Base-by-base conservation (phyloP, 2,797 vertebrate species). In the Danio tinwini region DNA sequence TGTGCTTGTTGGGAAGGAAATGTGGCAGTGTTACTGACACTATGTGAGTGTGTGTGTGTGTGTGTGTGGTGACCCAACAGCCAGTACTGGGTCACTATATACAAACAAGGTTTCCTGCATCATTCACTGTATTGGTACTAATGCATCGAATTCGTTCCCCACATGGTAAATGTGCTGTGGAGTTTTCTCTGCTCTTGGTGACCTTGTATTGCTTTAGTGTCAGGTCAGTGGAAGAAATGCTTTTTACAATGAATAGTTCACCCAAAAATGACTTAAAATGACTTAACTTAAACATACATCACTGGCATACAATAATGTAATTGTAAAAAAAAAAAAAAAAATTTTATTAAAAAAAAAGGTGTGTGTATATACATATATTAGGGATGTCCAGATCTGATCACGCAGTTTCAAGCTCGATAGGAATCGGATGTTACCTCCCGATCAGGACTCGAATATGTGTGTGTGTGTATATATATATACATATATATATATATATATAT, bases 131-230 rank as follows among this genome's bases (percentile, higher is more conserved):
- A 47, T 62, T 16, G 37, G 55, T 56, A 14, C 17, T 49, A 52
- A 67, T 11, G 9, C 50, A 21, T 72, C 55, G 44, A 2, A 9
- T 70, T 76, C 81, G 82, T 76, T 80, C 63, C 44, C 10, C 12
- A 5, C 39, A 45, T 52, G 7, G 58, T 63, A 53, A 80, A 79
- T 78, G 69, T 77, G 68, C 68, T 8, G 49, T 29, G 67, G n/a
- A 21, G 47, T 0, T 39, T 40, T 70, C n/a, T 70, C 1, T 50
- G 44, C 49, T 65, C 44, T 47, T 5, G 1, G 21, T 65, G 79
- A 81, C 75, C 70, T 62, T 67, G 75, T 83, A 76, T 81, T 81
- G 82, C 79, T 83, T 78, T 14, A 5, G 40, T 75, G 55, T 65
- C 78, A 62, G 45, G 45, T 78, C 75, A 74, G 39, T 73, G 75